These are phyloP conservation scores for Monomorium pharaonis DNA, from an alignment of 1,140 invertebrate genomes.

Conservation along the genomic window DNA sequence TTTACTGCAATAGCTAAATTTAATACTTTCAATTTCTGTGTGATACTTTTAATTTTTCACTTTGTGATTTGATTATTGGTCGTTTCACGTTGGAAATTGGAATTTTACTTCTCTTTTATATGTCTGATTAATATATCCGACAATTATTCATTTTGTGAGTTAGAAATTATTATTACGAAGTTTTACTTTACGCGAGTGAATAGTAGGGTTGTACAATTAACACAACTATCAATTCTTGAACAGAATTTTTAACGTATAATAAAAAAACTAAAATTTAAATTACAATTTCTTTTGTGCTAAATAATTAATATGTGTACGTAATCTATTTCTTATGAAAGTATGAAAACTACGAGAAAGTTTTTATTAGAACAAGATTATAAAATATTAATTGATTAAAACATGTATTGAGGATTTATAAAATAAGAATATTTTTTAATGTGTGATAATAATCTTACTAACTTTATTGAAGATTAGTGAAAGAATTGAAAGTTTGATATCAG, in stretches of 20 bases:
- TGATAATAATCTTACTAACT: neutral
- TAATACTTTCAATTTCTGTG: slow-evolving; percentile 20
- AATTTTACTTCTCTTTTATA: slow-evolving; percentile 42
- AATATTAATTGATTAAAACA: no score
- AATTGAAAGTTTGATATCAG: slow-evolving; percentile 9
- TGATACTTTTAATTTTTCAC: no score
- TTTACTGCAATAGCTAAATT: neutral
- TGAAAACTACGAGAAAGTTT: neutral
- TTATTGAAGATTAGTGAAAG: neutral
- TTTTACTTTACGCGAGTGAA: neutral
- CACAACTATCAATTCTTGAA: neutral
- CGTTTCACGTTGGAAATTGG: slow-evolving; percentile 24
- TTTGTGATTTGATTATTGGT: slow-evolving; percentile 54
- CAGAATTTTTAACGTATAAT: neutral
- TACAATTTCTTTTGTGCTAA: neutral
- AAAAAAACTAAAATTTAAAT: neutral
- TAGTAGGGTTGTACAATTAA: neutral
- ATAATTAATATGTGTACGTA: neutral
- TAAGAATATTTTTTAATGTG: neutral
- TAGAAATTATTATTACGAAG: slow-evolving; percentile 37
- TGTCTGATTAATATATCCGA: slow-evolving; percentile 53
- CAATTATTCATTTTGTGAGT: slow-evolving; percentile 23
- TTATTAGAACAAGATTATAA: neutral
- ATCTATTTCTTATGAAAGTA: neutral
- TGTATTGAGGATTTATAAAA: neutral